These are phyloP conservation scores for Spodoptera frugiperda DNA, from an alignment of 1,140 invertebrate species.

Conservation along the genomic window DNA sequence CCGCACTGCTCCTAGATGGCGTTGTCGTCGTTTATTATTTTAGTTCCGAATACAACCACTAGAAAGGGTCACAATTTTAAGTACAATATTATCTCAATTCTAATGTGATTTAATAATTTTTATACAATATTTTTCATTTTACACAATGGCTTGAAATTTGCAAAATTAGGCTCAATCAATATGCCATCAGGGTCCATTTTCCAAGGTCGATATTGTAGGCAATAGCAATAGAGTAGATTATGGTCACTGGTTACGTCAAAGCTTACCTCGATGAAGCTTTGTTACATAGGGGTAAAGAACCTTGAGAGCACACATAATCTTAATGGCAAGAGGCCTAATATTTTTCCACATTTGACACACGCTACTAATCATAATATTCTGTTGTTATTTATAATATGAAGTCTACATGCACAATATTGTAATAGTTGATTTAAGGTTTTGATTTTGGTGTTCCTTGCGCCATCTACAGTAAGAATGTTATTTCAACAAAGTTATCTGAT, in stretches of 20 bases:
- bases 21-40: background rate
- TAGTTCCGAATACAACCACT: background rate
- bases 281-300: background rate
- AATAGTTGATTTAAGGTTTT: too few relatives aligned
- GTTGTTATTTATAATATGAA: background rate
- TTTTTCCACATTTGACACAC: background rate
- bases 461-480: too few relatives aligned
- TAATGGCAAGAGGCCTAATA: background rate
- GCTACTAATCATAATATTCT: background rate
- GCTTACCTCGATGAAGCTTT: background rate
- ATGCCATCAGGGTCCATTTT: background rate
- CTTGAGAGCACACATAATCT: slow-evolving; percentile 9
- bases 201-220: background rate
- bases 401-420: background rate
- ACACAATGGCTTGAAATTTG: too few relatives aligned
- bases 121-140: too few relatives aligned
- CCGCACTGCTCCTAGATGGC: background rate
- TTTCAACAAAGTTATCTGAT: too few relatives aligned
- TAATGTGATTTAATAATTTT: too few relatives aligned
- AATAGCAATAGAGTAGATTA: background rate
- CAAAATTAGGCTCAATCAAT: background rate
- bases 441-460: too few relatives aligned
- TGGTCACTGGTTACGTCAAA: slow-evolving; percentile 4
- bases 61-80: background rate
- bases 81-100: too few relatives aligned